Conservation (phyloP, 2,797 vertebrate species). For the Nyctalus aviator region DNA sequence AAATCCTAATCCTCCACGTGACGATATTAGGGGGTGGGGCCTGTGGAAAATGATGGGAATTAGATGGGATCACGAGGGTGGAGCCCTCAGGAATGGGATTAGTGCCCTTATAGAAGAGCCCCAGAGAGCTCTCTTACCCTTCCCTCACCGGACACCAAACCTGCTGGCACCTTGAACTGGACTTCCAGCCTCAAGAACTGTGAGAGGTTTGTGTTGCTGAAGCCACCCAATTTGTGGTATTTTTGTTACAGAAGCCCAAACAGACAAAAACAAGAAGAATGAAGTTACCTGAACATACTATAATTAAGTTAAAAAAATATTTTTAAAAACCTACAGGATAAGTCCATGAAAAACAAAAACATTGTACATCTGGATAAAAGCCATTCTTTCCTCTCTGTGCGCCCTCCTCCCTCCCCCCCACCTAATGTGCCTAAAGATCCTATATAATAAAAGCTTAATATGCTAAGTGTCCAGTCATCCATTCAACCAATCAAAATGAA, state of each 20-base stretch:
- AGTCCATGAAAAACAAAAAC: not conserved
- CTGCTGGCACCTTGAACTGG: not conserved
- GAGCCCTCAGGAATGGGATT: not conserved
- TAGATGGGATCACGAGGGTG: not conserved
- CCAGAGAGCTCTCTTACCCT: not conserved
- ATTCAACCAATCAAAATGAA: too few species aligned
- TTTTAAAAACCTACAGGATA: not conserved
- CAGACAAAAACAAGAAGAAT: not conserved
- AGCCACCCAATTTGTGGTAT: not conserved
- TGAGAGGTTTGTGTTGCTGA: not conserved
- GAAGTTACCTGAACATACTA: not conserved
- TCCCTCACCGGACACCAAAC: not conserved
- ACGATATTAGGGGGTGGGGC: not conserved
- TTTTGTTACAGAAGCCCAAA: not conserved
- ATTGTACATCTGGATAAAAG: conserved; percentile 29
- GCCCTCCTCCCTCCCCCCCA: not conserved
- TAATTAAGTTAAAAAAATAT: conserved; percentile 7
- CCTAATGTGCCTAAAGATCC: not conserved
- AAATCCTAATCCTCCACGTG: not conserved
- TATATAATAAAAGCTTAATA: too few species aligned
- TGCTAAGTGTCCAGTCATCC: too few species aligned
- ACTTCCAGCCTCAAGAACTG: not conserved
- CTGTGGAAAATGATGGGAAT: not conserved
- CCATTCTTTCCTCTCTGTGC: not conserved
- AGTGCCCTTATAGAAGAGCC: not conserved